Percentiles rank a stretch among this genome's conserved stretches.
phyloP scores from a whole-genome alignment of 2,888 invertebrate species.

The Ophraella communa region DNA sequence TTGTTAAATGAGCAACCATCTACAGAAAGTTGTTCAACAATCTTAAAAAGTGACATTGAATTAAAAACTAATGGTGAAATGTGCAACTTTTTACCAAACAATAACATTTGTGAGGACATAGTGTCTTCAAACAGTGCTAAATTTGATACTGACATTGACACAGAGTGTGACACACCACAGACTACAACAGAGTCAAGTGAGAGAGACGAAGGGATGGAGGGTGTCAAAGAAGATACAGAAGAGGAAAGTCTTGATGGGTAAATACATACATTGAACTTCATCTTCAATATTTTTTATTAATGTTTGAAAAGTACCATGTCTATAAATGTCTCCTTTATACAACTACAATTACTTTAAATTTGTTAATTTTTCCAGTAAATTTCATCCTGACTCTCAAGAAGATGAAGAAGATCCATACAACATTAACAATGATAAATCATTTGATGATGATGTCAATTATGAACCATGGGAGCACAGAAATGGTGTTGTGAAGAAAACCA shows the following conservation, averaged over 20 bases:
- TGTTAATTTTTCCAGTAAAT: conserved; percentile 3
- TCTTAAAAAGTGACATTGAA: conserved; percentile 28
- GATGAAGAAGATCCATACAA: conserved; percentile 33
- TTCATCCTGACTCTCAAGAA: conserved; percentile 7
- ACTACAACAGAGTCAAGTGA: conserved; percentile 28
- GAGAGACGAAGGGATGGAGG: conserved; percentile 29
- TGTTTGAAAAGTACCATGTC: no score
- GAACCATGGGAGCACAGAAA: conserved; percentile 45
- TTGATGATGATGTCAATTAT: conserved; percentile 29
- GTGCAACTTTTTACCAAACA: conserved; percentile 52
- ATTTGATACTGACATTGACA: conserved; percentile 26
- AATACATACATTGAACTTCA: not conserved
- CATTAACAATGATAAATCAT: conserved; percentile 34
- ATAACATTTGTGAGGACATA: conserved; percentile 53
- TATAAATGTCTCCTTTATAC: no score
- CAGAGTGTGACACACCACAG: conserved; percentile 30
- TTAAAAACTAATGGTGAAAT: conserved; percentile 46
- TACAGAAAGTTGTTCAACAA: conserved; percentile 29
- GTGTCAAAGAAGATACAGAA: conserved; percentile 22
- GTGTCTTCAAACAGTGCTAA: conserved; percentile 38
- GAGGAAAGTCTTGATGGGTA: conserved; percentile 25
- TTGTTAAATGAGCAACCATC: conserved; percentile 32
- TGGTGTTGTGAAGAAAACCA: conserved; percentile 48
- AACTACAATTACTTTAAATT: not conserved
- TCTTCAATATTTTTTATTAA: no score